Percentiles rank a stretch among this genome's conserved stretches.
These are phyloP conservation scores for Ferrisia virgata DNA, from an alignment of 2,888 invertebrate species.

Conservation along the genomic window DNA sequence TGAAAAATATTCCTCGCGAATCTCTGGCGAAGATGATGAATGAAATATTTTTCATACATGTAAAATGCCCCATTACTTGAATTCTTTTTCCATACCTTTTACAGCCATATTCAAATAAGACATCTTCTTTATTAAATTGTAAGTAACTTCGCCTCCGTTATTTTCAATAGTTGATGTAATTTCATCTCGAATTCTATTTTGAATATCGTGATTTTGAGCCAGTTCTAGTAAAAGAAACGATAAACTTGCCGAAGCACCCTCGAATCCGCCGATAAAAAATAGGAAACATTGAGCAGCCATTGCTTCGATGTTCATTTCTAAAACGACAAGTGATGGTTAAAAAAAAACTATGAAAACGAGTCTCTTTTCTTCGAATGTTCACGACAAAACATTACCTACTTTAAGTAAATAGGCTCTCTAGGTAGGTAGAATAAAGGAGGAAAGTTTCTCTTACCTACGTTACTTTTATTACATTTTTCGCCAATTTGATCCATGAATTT, in stretches of 20 bases:
- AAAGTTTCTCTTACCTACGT: not conserved
- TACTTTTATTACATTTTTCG: not conserved
- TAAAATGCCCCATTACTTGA: no score
- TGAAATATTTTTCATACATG: no score
- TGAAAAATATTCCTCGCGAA: no score
- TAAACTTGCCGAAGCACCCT: conserved; percentile 60
- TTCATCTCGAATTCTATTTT: conserved; percentile 57
- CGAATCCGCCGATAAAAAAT: conserved; percentile 51
- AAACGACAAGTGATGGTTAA: conserved; percentile 18
- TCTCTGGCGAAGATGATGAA: no score
- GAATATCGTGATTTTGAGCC: conserved; percentile 57
- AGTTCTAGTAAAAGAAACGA: conserved; percentile 60
- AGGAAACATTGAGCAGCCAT: conserved; percentile 50
- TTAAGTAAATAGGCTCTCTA: no score
- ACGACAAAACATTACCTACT: no score
- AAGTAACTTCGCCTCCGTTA: conserved; percentile 54
- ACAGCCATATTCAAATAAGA: conserved; percentile 56
- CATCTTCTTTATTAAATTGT: conserved; percentile 57
- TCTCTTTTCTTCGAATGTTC: not conserved
- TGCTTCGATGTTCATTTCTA: conserved; percentile 57
- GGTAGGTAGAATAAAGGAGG: no score
- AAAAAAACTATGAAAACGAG: no score
- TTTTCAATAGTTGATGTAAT: conserved; percentile 54
- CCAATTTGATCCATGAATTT: not conserved
- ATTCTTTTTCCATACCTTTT: no score